A percentile compares a stretch with the other conserved stretches of the same genome.
Conservation (phyloP, 2,797 vertebrate species). For the Ataeniobius toweri region DNA sequence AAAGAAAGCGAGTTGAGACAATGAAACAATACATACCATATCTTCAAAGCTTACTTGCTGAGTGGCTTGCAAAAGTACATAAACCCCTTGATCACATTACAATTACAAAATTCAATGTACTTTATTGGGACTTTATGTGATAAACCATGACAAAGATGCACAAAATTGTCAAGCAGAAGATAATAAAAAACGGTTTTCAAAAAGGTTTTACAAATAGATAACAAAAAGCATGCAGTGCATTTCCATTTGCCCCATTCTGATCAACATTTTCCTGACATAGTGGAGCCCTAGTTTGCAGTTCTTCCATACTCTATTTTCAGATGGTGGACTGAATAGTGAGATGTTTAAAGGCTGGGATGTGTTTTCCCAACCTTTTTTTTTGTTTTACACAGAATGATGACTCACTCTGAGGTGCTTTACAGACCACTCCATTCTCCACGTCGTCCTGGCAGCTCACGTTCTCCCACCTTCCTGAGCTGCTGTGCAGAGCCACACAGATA, state of each 20-base stretch:
- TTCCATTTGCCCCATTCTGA: too few relatives aligned
- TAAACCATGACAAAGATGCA: not conserved
- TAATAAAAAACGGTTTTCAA: not conserved
- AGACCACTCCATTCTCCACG: constrained; percentile 82
- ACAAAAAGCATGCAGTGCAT: too few relatives aligned
- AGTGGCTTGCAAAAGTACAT: not conserved
- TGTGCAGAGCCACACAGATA: constrained; percentile 83
- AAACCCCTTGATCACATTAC: not conserved
- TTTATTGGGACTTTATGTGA: not conserved
- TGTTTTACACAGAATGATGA: constrained; percentile 1
- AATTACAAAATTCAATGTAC: not conserved
- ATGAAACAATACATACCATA: constrained; percentile 11
- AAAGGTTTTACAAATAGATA: not conserved
- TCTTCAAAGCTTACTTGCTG: not conserved
- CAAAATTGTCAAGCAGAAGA: not conserved
- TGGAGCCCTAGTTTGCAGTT: too few relatives aligned
- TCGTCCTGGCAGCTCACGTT: constrained; percentile 80
- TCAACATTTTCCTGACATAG: not conserved
- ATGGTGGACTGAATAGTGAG: too few relatives aligned
- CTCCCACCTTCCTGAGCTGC: constrained; percentile 83
- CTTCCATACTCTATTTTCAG: too few relatives aligned
- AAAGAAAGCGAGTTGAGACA: constrained; percentile 15
- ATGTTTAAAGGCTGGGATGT: too few relatives aligned
- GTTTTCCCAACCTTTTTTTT: not conserved
- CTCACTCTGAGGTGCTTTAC: constrained; percentile 82